Percentiles rank a stretch among this genome's conserved stretches.
These are phyloP conservation scores for Drosophila ironensis DNA, from an alignment of 1,140 invertebrate genomes.

Conservation along the genomic window DNA sequence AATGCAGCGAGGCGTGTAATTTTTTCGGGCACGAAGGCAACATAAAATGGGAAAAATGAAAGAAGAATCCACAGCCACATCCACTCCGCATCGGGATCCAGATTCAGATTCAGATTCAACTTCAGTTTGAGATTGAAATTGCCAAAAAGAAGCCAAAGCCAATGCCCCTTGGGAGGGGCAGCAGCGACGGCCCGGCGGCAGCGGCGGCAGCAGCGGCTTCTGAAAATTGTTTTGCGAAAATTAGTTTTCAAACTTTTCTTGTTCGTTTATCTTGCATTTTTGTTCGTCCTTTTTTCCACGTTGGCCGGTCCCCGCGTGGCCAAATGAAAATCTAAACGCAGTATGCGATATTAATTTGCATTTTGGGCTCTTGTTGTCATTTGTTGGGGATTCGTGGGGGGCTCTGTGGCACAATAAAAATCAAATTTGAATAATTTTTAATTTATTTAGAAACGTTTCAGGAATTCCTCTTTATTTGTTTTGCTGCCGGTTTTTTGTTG, in stretches of 20 bases:
- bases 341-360: slow-evolving; percentile 78
- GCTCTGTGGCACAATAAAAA: slow-evolving; percentile 58
- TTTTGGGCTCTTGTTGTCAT: slow-evolving; percentile 37
- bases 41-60: slow-evolving; percentile 16
- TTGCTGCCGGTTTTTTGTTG: background rate
- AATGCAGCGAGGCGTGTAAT: slow-evolving; percentile 73
- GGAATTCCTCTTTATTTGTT: slow-evolving; percentile 6
- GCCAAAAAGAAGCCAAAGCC: slow-evolving; percentile 44
- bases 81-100: no score
- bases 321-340: slow-evolving; percentile 61
- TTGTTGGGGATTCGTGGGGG: background rate
- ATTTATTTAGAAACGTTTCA: slow-evolving; percentile 62
- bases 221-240: slow-evolving; percentile 79
- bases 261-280: slow-evolving; percentile 47
- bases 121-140: slow-evolving; percentile 74
- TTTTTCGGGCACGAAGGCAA: slow-evolving; percentile 47
- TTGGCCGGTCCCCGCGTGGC: slow-evolving; percentile 2
- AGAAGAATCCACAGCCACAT: slow-evolving; percentile 62
- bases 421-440: slow-evolving; percentile 78
- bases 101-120: slow-evolving; percentile 32
- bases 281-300: slow-evolving; percentile 16
- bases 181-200: no score
- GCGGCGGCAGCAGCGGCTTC: slow-evolving; percentile 35
- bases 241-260: slow-evolving; percentile 75
- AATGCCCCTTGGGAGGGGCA: background rate